Evolutionary conservation across 2,888 invertebrate species (phyloP).

Genomic region (Leptinotarsa peninsularis): DNA sequence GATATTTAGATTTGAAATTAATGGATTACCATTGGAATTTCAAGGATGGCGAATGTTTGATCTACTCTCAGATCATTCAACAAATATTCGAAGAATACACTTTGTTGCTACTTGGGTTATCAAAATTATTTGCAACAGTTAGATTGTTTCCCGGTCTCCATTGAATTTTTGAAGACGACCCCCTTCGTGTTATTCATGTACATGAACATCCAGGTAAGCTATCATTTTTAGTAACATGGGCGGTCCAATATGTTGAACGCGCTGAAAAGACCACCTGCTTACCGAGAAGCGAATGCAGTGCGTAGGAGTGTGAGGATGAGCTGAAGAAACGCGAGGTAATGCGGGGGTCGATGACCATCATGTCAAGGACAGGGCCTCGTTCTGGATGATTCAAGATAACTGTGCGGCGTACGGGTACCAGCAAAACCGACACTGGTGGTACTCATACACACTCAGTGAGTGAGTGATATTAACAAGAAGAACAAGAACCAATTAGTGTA

Average conservation of each 20-base stretch:
- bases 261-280: constrained; percentile 18
- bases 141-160: no score
- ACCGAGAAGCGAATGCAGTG: constrained; percentile 34
- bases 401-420: constrained; percentile 55
- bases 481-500: constrained; percentile 44
- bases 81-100: no score
- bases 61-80: no score
- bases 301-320: constrained; percentile 52
- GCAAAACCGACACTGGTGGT: constrained; percentile 45
- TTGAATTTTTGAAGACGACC: no score
- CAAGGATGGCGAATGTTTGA: no score
- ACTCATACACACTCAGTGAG: constrained; percentile 43
- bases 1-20: no score
- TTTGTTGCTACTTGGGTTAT: no score
- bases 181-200: no score
- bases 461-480: constrained; percentile 46
- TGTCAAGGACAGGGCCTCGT: constrained; percentile 51
- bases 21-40: no score
- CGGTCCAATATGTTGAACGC: background rate
- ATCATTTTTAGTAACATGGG: no score
- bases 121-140: no score
- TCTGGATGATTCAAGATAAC: constrained; percentile 56
- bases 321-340: constrained; percentile 52
- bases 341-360: constrained; percentile 60
- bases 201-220: no score